Evolutionary conservation across 2,797 vertebrate species (phyloP).

Genomic region (Petrocephalus schoutedeni): DNA sequence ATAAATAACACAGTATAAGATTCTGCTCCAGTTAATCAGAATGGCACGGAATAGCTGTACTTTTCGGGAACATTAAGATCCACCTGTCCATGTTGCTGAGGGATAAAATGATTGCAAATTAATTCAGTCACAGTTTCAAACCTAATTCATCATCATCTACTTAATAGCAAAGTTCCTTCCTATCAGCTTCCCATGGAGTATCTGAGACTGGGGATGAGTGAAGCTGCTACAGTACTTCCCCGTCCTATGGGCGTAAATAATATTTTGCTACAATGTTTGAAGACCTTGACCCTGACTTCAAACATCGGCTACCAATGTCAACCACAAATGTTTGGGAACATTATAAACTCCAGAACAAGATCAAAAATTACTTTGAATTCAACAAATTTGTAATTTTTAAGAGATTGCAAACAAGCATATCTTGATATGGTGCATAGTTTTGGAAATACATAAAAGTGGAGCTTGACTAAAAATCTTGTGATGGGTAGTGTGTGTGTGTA

Average conservation of each 20-base stretch:
- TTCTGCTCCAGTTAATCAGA: background rate
- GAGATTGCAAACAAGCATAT: too few relatives aligned
- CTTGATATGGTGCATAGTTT: too few relatives aligned
- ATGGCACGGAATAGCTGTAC: background rate
- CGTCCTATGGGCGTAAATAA: background rate
- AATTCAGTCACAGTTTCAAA: background rate
- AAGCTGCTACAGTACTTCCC: background rate
- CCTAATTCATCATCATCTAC: background rate
- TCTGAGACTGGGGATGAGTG: background rate
- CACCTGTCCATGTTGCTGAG: background rate
- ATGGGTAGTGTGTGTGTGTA: too few relatives aligned
- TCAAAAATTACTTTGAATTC: too few relatives aligned
- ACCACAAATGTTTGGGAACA: background rate
- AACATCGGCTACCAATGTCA: background rate
- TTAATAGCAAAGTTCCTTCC: background rate
- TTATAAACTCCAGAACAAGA: background rate
- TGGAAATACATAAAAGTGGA: too few relatives aligned
- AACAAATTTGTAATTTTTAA: too few relatives aligned
- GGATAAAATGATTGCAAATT: background rate
- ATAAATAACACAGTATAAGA: background rate
- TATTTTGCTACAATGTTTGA: background rate
- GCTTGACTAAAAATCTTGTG: too few relatives aligned
- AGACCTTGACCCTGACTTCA: background rate
- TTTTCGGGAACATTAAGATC: background rate
- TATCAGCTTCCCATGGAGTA: background rate